phyloP scores from a whole-genome alignment of 2,113 vertebrate genomes.

The Trochalopteron elliotii region DNA sequence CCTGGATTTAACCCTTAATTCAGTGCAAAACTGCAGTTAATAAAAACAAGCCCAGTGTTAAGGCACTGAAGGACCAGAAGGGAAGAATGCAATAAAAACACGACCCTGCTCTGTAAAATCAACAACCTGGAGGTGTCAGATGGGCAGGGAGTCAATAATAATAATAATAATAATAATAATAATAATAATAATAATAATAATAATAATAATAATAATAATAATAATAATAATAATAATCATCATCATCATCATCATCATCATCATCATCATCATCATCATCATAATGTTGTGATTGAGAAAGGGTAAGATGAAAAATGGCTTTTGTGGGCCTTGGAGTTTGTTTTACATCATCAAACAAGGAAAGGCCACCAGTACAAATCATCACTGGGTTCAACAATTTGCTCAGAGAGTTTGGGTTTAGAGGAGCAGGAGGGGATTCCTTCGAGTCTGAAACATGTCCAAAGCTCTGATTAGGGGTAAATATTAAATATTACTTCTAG shows the following conservation, averaged over 20 bases:
- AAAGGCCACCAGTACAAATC: background rate
- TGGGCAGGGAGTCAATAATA: background rate
- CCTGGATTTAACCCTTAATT: background rate
- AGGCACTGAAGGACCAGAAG: background rate
- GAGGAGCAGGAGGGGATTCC: background rate
- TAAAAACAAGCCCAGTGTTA: background rate
- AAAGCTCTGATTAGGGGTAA: background rate
- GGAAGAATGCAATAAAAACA: background rate
- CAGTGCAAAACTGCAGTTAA: background rate
- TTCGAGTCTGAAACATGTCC: background rate
- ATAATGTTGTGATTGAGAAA: background rate
- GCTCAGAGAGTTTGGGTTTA: background rate
- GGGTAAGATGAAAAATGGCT: background rate
- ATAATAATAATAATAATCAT: too few species aligned
- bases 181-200: too few species aligned
- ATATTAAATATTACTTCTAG: background rate
- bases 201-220: too few species aligned
- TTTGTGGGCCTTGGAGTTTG: background rate
- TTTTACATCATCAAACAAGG: background rate
- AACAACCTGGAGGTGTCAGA: background rate
- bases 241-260: too few species aligned
- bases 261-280: too few species aligned
- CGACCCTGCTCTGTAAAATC: rapidly evolving
- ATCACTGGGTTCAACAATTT: background rate
- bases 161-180: too few species aligned